Evolutionary conservation across 92 coral and sea anemone species (phyloP).

Genomic region (Metridium senile): DNA sequence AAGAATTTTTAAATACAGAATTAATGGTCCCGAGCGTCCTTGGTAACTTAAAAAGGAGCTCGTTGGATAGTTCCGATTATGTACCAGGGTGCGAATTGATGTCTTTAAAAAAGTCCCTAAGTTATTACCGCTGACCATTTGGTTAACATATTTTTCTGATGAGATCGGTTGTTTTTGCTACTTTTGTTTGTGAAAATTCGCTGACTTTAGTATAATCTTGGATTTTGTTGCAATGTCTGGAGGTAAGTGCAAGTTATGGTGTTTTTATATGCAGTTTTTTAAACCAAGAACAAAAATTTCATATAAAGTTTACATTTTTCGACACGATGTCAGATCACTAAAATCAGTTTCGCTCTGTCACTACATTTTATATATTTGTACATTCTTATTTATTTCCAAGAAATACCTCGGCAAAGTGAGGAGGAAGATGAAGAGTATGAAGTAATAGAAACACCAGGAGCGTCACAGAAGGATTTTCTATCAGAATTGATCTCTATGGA

Average conservation of each 20-base stretch:
- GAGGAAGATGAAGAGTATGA: constrained; percentile 65
- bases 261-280: neutral
- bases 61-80: neutral
- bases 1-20: neutral
- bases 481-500: constrained; percentile 80
- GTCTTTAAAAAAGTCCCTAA: neutral
- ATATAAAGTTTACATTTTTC: neutral
- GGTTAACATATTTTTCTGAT: neutral
- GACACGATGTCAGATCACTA: neutral
- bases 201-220: neutral
- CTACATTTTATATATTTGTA: too few species aligned
- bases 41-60: constrained; percentile 18
- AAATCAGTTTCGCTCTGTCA: neutral
- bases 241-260: constrained; percentile 11
- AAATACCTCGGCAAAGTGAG: neutral
- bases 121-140: constrained; percentile 18
- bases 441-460: constrained; percentile 81
- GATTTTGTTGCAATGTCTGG: constrained; percentile 18
- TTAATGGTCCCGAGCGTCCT: constrained; percentile 4
- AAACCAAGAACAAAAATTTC: neutral
- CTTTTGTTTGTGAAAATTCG: neutral
- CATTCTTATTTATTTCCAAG: neutral
- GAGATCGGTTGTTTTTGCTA: neutral
- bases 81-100: neutral
- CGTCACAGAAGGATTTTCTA: constrained; percentile 40